Conservation (phyloP, 2,113 vertebrate genomes). For the Stegostoma tigrinum region DNA sequence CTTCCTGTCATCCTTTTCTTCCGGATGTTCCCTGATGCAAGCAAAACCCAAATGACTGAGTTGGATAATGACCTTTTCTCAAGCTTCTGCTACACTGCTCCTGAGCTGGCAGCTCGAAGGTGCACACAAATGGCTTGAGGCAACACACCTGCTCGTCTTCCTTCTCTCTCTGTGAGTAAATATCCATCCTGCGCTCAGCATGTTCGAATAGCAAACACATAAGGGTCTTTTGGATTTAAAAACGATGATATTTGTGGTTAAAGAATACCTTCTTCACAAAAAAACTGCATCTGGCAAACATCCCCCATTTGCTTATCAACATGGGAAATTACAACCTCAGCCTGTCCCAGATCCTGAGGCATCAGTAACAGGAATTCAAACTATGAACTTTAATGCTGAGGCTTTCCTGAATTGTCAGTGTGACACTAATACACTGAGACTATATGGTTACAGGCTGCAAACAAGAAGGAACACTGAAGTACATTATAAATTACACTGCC, state of each 20-base stretch:
- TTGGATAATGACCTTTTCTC: slow-evolving; percentile 4
- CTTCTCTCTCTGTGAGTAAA: not conserved
- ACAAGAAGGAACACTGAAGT: not conserved
- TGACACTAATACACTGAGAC: not conserved
- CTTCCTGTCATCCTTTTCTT: not conserved
- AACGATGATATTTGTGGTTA: not conserved
- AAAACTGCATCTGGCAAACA: not conserved
- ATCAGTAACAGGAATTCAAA: not conserved
- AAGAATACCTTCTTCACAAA: not conserved
- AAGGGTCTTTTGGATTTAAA: not conserved
- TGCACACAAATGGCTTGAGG: not conserved
- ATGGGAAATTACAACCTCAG: not conserved
- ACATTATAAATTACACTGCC: not conserved
- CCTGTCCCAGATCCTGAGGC: not conserved
- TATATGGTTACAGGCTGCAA: not conserved
- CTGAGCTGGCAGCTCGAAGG: slow-evolving; percentile 16
- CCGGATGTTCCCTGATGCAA: not conserved
- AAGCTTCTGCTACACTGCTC: not conserved
- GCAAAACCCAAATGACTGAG: not conserved
- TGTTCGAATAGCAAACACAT: not conserved
- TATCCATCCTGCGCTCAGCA: not conserved
- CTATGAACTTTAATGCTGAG: not conserved
- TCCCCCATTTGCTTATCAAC: not conserved
- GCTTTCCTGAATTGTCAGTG: not conserved
- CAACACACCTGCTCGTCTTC: not conserved